Evolutionary conservation across 1,140 invertebrate species (phyloP).

Genomic region (Cyclina sinensis): DNA sequence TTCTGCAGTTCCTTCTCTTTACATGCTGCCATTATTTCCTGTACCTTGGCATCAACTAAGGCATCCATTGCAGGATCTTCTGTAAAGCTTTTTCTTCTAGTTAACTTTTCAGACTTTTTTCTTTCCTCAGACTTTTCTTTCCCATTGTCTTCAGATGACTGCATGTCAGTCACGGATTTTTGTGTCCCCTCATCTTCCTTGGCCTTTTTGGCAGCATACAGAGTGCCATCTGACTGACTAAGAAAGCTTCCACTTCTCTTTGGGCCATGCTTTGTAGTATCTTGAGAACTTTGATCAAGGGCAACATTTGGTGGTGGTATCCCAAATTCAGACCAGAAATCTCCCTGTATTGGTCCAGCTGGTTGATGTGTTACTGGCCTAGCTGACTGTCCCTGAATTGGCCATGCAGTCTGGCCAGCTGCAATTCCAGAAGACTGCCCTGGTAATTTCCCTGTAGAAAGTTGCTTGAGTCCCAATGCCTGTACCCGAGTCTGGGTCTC

Average conservation of each 20-base stretch:
- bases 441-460: neutral
- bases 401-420: neutral
- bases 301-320: conserved; percentile 54
- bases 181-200: neutral
- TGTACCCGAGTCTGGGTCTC: conserved; percentile 1
- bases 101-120: conserved; percentile 21
- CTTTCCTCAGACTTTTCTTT: neutral
- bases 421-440: neutral
- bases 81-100: conserved; percentile 42
- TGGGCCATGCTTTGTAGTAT: neutral
- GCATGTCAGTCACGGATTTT: no score
- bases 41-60: conserved; percentile 58
- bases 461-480: no score
- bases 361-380: neutral
- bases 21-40: conserved; percentile 61
- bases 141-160: neutral
- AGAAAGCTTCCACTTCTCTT: conserved; percentile 5
- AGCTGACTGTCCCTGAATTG: neutral
- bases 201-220: neutral
- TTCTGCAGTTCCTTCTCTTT: conserved; percentile 35
- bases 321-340: conserved; percentile 54
- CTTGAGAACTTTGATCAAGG: neutral
- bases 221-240: neutral
- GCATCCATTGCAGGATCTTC: conserved; percentile 51
- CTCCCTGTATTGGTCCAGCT: neutral